Conservation (phyloP, 2,797 vertebrate species). For the Hoplostethus atlanticus region DNA sequence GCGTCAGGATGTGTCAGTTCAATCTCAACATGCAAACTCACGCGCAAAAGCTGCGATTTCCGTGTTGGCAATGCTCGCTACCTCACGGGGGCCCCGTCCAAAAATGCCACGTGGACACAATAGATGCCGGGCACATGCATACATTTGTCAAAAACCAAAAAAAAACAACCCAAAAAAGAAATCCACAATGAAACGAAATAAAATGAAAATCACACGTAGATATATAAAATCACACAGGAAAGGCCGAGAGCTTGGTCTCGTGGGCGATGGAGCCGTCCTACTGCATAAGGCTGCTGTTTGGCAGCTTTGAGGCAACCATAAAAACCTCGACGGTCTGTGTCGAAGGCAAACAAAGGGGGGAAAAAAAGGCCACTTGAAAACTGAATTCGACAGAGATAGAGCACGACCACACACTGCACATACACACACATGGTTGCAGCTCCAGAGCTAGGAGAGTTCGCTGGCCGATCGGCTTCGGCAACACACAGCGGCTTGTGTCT, state of each 20-base stretch:
- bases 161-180: background rate
- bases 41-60: too few relatives aligned
- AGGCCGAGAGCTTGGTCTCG: slow-evolving; percentile 65
- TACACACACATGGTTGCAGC: background rate
- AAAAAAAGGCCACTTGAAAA: slow-evolving; percentile 70
- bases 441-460: background rate
- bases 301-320: slow-evolving; percentile 55
- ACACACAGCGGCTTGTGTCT: background rate
- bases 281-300: slow-evolving; percentile 65
- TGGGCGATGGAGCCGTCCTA: slow-evolving; percentile 53
- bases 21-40: background rate
- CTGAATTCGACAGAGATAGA: slow-evolving; percentile 21
- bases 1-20: too few relatives aligned
- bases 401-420: slow-evolving; percentile 14
- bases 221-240: background rate
- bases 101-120: slow-evolving; percentile 8
- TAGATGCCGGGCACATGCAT: slow-evolving; percentile 35
- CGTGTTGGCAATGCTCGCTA: too few relatives aligned
- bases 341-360: slow-evolving; percentile 40
- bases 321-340: slow-evolving; percentile 46
- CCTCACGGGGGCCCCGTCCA: background rate
- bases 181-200: slow-evolving; percentile 30
- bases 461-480: background rate
- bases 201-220: background rate
- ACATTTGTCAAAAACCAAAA: slow-evolving; percentile 8